These are phyloP conservation scores for Chloropsis cyanopogon DNA, from an alignment of 2,113 vertebrate genomes.

Conservation along the genomic window DNA sequence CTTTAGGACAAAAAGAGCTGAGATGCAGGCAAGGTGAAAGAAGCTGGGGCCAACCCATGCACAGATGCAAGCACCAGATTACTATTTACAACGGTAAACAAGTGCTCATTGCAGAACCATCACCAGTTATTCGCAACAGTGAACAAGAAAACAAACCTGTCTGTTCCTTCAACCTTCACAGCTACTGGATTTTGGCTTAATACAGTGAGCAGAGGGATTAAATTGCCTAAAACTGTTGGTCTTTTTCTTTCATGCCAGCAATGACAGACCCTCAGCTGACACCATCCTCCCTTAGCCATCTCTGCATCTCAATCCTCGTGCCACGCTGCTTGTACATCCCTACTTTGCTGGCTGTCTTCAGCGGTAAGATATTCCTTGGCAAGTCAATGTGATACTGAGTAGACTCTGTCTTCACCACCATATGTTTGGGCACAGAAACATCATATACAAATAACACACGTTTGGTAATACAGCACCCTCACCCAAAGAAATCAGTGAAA, in stretches of 20 bases:
- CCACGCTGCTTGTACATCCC: not conserved
- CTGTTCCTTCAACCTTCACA: not conserved
- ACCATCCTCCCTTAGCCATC: not conserved
- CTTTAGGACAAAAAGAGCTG: not conserved
- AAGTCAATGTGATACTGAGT: not conserved
- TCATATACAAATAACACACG: not conserved
- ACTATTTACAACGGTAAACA: constrained; percentile 26
- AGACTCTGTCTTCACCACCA: not conserved
- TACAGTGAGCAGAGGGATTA: not conserved
- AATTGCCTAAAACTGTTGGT: not conserved
- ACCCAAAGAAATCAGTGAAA: not conserved
- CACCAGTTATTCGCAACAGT: not conserved
- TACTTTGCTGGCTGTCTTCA: not conserved
- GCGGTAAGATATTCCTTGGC: not conserved
- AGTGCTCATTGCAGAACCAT: not conserved
- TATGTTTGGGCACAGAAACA: not conserved
- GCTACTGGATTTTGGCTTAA: not conserved
- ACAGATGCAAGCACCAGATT: not conserved
- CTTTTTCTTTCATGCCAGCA: not conserved
- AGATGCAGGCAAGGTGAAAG: constrained; percentile 17
- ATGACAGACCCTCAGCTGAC: not conserved
- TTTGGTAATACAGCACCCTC: not conserved
- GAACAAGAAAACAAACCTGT: not conserved
- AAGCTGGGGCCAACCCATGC: not conserved
- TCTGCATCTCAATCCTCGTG: not conserved